These are phyloP conservation scores for Pelosia muscerda DNA, from an alignment of 2,888 invertebrate genomes.

Conservation along the genomic window DNA sequence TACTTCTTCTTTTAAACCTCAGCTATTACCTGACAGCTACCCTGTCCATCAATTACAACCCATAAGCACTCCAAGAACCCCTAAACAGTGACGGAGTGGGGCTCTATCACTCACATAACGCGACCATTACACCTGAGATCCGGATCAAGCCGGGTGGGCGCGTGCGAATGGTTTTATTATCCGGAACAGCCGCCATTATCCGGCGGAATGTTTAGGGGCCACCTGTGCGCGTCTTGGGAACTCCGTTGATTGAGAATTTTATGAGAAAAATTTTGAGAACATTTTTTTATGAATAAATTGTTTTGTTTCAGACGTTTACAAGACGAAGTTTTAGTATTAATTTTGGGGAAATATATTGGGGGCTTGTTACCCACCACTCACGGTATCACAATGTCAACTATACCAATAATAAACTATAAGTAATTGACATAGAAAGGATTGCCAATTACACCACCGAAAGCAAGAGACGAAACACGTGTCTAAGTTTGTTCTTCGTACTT, in stretches of 20 bases:
- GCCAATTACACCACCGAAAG: too few species aligned
- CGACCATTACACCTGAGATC: conserved; percentile 57
- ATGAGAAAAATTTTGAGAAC: not conserved
- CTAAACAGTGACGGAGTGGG: conserved; percentile 15
- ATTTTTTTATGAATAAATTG: conserved; percentile 3
- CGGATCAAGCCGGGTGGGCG: conserved; percentile 52
- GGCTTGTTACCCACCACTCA: too few species aligned
- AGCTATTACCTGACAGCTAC: not conserved
- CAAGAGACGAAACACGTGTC: too few species aligned
- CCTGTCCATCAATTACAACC: not conserved
- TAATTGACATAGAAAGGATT: too few species aligned
- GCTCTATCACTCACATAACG: conserved; percentile 42
- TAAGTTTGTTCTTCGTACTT: too few species aligned
- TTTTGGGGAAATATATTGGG: too few species aligned
- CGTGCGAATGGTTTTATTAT: conserved; percentile 72
- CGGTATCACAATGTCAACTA: too few species aligned
- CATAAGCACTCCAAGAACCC: not conserved
- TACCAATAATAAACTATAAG: too few species aligned
- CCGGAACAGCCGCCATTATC: conserved; percentile 54
- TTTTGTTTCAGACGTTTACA: not conserved
- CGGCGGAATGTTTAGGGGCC: conserved; percentile 60
- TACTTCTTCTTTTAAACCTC: too few species aligned
- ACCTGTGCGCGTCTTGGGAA: conserved; percentile 59
- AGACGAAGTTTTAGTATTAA: not conserved
- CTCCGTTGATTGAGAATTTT: conserved; percentile 13